phyloP scores from a whole-genome alignment of 2,797 vertebrate species.

The Danio tinwini region DNA sequence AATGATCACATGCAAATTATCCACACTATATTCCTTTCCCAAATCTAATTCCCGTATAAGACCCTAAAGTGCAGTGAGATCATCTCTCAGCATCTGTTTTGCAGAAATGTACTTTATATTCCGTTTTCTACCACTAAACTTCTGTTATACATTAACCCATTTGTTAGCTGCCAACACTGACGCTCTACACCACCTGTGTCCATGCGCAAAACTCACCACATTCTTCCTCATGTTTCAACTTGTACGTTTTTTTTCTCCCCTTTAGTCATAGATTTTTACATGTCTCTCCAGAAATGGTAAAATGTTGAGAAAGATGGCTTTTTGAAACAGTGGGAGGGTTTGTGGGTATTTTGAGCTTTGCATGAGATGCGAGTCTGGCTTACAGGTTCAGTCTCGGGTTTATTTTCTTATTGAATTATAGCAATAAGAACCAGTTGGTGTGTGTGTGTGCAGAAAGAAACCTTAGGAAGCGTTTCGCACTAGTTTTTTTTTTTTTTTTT shows the following conservation, averaged over 20 bases:
- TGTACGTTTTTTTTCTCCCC: slow-evolving; percentile 10
- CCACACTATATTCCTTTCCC: neutral
- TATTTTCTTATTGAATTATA: slow-evolving; percentile 5
- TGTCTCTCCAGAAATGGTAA: slow-evolving; percentile 33
- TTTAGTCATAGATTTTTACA: slow-evolving; percentile 33
- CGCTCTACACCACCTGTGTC: neutral
- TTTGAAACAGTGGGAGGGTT: neutral
- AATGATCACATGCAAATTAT: neutral
- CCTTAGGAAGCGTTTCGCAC: slow-evolving; percentile 38
- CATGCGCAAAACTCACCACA: neutral
- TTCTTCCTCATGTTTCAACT: slow-evolving; percentile 21
- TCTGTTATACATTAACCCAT: slow-evolving; percentile 10
- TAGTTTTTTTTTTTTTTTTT: slow-evolving; percentile 37
- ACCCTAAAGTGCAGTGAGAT: neutral
- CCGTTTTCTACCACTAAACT: neutral
- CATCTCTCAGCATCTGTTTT: neutral
- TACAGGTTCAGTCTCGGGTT: neutral
- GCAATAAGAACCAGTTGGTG: slow-evolving; percentile 12
- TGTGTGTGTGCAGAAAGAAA: neutral
- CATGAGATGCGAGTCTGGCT: neutral
- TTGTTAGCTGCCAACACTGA: slow-evolving; percentile 16
- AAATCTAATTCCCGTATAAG: neutral
- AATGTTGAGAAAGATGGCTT: neutral
- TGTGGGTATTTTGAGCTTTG: slow-evolving; percentile 12
- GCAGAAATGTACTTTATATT: neutral